Evolutionary conservation across 2,113 vertebrate species (phyloP).

Genomic region (Pterocles gutturalis): DNA sequence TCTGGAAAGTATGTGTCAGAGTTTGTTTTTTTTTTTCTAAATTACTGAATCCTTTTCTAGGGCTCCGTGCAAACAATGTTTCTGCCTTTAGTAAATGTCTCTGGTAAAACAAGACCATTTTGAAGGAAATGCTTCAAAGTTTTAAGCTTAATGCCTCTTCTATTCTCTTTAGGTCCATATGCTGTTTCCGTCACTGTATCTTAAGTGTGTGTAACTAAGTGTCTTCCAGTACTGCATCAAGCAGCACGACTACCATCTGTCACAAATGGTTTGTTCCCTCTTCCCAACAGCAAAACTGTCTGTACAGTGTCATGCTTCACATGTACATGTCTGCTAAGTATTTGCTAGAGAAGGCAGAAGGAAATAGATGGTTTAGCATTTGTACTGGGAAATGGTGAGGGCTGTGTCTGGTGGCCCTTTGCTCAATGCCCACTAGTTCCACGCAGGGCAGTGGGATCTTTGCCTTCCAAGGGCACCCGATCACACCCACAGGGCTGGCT

Average conservation of each 20-base stretch:
- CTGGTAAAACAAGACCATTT: background rate
- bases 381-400: accelerated
- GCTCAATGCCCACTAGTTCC: accelerated
- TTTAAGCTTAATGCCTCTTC: background rate
- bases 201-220: background rate
- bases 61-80: background rate
- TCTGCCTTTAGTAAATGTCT: background rate
- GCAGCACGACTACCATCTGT: background rate
- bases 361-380: background rate
- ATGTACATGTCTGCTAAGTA: background rate
- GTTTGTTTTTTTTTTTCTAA: background rate
- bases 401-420: background rate
- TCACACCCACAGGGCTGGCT: background rate
- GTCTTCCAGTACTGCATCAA: background rate
- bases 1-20: background rate
- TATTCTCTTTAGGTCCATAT: background rate
- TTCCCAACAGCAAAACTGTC: background rate
- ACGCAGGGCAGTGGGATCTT: accelerated
- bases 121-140: background rate
- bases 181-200: background rate
- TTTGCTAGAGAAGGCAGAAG: background rate
- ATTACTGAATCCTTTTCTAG: background rate
- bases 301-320: background rate
- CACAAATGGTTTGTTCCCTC: background rate
- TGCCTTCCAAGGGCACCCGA: background rate